phyloP scores from a whole-genome alignment of 2,113 vertebrate genomes.

The Crotophaga sulcirostris region DNA sequence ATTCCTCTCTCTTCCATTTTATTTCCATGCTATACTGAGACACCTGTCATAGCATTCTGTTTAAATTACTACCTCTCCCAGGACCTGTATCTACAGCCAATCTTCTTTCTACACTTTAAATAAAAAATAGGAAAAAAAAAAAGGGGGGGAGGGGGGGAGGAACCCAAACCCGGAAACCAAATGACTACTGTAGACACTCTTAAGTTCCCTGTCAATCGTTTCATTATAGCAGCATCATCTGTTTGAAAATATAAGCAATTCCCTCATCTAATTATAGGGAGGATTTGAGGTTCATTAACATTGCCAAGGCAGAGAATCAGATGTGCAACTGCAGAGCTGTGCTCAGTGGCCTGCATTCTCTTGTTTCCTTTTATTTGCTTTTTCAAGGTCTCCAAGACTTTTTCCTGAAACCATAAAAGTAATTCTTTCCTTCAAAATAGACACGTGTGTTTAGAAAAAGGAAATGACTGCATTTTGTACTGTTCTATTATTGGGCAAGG shows the following conservation, averaged over 20 bases:
- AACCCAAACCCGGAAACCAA: conserved; percentile 70
- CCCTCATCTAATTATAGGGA: conserved; percentile 99
- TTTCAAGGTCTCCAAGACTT: conserved; percentile 83
- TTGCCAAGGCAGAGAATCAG: conserved; percentile 92
- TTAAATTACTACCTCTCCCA: conserved; percentile 77
- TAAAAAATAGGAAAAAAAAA: neutral
- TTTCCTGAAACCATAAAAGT: conserved; percentile 80
- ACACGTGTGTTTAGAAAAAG: conserved; percentile 84
- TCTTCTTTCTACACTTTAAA: conserved; percentile 74
- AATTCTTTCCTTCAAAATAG: conserved; percentile 81
- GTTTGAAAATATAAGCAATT: conserved; percentile 99
- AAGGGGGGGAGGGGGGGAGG: too few relatives aligned
- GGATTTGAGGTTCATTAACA: conserved; percentile 99
- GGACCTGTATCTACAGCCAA: conserved; percentile 77
- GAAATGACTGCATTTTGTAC: conserved; percentile 85
- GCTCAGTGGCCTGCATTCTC: conserved; percentile 86
- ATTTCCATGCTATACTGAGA: conserved; percentile 80
- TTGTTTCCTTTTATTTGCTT: conserved; percentile 81
- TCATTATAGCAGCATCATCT: conserved; percentile 98
- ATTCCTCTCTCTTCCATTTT: conserved; percentile 79
- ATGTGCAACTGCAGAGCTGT: conserved; percentile 87
- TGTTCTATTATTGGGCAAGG: conserved; percentile 83
- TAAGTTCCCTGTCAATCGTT: conserved; percentile 91
- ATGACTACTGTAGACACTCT: conserved; percentile 84
- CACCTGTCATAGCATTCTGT: conserved; percentile 86